These are phyloP conservation scores for Scomber scombrus DNA, from an alignment of 2,113 vertebrate species.

Conservation along the genomic window DNA sequence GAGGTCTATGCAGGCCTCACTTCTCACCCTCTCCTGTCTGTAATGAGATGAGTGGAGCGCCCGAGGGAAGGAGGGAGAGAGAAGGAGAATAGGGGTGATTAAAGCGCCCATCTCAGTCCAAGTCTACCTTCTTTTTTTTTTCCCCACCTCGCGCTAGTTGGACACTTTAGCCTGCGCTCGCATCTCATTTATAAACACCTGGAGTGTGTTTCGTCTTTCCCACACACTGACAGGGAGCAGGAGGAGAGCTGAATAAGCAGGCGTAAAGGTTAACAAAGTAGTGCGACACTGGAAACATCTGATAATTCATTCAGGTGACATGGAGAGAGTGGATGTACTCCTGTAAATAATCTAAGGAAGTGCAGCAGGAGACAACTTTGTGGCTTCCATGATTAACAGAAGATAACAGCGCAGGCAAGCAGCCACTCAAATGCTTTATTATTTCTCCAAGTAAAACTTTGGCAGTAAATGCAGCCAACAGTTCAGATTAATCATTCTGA, in stretches of 20 bases:
- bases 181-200: slow-evolving; percentile 44
- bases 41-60: slow-evolving; percentile 75
- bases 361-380: neutral
- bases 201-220: slow-evolving; percentile 7
- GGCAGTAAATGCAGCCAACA: slow-evolving; percentile 10
- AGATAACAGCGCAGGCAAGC: neutral
- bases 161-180: neutral
- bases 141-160: slow-evolving; percentile 16
- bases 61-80: slow-evolving; percentile 34
- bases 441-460: neutral
- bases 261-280: slow-evolving; percentile 57
- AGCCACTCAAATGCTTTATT: neutral
- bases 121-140: slow-evolving; percentile 21
- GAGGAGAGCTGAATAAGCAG: slow-evolving; percentile 37
- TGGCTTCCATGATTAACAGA: neutral
- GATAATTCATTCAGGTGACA: slow-evolving; percentile 65
- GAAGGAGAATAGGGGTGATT: slow-evolving; percentile 54
- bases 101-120: slow-evolving; percentile 18
- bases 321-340: slow-evolving; percentile 27
- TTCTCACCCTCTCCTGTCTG: slow-evolving; percentile 67
- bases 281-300: slow-evolving; percentile 58
- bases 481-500: slow-evolving; percentile 22
- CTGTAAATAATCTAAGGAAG: slow-evolving; percentile 47
- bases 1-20: slow-evolving; percentile 70
- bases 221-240: slow-evolving; percentile 4